These are phyloP conservation scores for Actenoides lindsayi DNA, from an alignment of 2,113 vertebrate genomes.

Conservation along the genomic window DNA sequence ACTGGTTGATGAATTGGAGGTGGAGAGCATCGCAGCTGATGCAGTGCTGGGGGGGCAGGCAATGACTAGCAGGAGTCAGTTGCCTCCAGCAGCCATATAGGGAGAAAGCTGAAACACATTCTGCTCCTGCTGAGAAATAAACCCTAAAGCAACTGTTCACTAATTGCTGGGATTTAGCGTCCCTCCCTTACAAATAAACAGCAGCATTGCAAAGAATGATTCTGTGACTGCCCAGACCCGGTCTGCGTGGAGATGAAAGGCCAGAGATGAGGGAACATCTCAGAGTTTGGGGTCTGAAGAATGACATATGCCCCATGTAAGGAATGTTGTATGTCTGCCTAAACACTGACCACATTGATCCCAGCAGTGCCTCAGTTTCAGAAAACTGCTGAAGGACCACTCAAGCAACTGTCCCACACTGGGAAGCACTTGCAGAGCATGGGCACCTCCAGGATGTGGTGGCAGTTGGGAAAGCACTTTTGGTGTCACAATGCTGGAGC, in stretches of 20 bases:
- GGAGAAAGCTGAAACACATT: slow-evolving; percentile 7
- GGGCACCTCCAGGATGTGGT: not conserved
- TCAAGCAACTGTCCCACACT: not conserved
- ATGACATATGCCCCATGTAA: not conserved
- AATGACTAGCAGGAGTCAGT: not conserved
- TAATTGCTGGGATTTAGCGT: slow-evolving; percentile 9
- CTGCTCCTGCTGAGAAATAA: slow-evolving; percentile 25
- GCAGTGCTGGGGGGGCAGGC: not conserved
- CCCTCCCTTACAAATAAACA: not conserved
- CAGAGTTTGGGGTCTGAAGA: not conserved
- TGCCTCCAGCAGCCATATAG: not conserved
- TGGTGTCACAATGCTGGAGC: not conserved
- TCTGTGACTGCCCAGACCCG: not conserved
- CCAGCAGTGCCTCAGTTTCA: not conserved
- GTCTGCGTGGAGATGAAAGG: not conserved
- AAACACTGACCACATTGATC: rapidly evolving
- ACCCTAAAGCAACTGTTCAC: not conserved
- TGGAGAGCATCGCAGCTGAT: not conserved
- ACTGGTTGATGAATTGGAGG: slow-evolving; percentile 55
- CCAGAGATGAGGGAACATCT: not conserved
- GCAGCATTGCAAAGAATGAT: not conserved
- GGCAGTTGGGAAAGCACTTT: not conserved
- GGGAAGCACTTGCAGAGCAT: not conserved
- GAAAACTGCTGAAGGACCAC: not conserved
- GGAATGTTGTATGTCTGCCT: rapidly evolving